Evolutionary conservation across 1,140 invertebrate genomes (phyloP), one percentile per base, ranked within the genome.

Genomic region (Apis florea): DNA sequence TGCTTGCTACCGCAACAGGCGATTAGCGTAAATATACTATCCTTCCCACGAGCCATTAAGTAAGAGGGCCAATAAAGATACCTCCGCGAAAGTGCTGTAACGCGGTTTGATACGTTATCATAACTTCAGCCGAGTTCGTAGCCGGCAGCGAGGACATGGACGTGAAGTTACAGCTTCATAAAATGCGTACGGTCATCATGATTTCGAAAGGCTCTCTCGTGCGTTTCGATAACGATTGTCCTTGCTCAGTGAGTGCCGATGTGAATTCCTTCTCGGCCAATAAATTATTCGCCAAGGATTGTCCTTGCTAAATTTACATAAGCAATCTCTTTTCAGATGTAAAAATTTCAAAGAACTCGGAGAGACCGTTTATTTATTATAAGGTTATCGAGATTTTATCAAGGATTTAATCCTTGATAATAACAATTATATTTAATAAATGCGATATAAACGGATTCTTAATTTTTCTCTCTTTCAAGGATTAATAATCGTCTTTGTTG

Each of bases 41-140:
- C 69, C 78, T 73, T 56, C 66, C 56, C 67, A 70, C 78, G 69
- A 66, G 15, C 78, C 78, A 79, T 79, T 79, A 79, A 79, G 78
- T 64, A 64, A 63, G 40, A 40, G 51, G 47, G 51, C 69, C 78
- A 73, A 79, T 79, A 79, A 79, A 79, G 78, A 79, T 79, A 79
- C 61, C 24, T 24, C 17, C n/a, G 69, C 59, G 59, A 73, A 64
- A 79, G 69, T 73, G 69, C 78, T 79, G 69, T 40, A 79, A 64
- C 15, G 69, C 59, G 26, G 11, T 31, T 4, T 70, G 78, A 79
- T 79, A 79, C 59, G 69, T 79, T 79, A 79, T 79, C 78, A 73
- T 73, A 73, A 64, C 47, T 73, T 40, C 15, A 31, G 13, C 2
- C 10, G 59, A 56, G 49, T 72, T 40, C 10, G 49, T 63, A 49